Evolutionary conservation across 2,888 invertebrate species (phyloP), one percentile per base, ranked within the genome.

Genomic region (Kryphioiulus occultus): DNA sequence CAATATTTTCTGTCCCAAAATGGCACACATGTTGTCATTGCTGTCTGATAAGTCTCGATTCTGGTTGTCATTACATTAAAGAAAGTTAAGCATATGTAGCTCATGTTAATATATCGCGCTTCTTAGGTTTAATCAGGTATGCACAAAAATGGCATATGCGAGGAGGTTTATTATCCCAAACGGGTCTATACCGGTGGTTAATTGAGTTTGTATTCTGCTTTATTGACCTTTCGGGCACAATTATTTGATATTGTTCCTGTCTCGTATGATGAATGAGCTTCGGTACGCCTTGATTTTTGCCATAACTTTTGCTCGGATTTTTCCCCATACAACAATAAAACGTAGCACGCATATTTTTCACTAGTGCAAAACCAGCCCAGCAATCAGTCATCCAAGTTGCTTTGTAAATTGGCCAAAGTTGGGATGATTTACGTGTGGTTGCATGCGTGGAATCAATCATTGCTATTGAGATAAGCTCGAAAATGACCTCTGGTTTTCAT

Each of bases 281-380:
- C 26, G 68, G 68, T 68, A 68, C 68, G 68, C 68, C 68, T 68
- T 26, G 68, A 68, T 68, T 68, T n/a, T 68, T 68, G 68, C 26
- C 22, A 26, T 26, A 68, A 68, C 22, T 68, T 22, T 68, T 26
- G 22, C 47, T 5, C 12, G 12, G 15, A 1, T 47, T 59, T 59
- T 59, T 59, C n/a, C 17, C 2, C 12, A 42, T 2, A 59, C 53
- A 59, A n/a, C n/a, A 59, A 17, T 59, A 59, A 59, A 59, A 19
- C n/a, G n/a, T n/a, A 59, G 19, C 53, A 59, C 53, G 53, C 53
- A 59, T 59, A 59, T 59, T n/a, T 59, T 59, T n/a, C 53, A n/a
- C 53, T 19, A 17, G 17, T n/a, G 19, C n/a, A 59, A 59, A 59
- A n/a, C 53, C n/a, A 59, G n/a, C 19, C 53, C 7, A 59, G 53